Evolutionary conservation across 2,888 invertebrate genomes (phyloP).

Genomic region (Celastrina argiolus): DNA sequence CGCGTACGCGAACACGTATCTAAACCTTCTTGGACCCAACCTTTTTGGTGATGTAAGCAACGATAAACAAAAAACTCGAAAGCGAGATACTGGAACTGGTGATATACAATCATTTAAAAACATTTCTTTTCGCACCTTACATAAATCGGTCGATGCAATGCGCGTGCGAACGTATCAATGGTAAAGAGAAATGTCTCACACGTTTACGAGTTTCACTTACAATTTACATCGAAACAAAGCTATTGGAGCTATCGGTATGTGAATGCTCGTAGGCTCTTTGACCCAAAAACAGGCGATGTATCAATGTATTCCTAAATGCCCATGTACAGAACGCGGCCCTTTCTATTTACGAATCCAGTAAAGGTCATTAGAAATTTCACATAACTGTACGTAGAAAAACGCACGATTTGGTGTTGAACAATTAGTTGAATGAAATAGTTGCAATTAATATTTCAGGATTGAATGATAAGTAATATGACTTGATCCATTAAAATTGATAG

Average conservation of each 20-base stretch:
- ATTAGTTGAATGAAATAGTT: not conserved
- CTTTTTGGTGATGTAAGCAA: constrained; percentile 34
- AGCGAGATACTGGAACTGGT: not conserved
- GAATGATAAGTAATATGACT: not conserved
- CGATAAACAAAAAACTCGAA: not conserved
- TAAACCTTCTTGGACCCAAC: constrained; percentile 33
- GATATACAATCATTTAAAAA: not conserved
- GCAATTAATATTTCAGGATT: not conserved
- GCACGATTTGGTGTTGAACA: not conserved
- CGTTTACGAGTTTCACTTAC: constrained; percentile 46
- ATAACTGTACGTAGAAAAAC: too few relatives aligned
- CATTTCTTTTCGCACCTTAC: constrained; percentile 45
- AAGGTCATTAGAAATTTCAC: not conserved
- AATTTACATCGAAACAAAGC: constrained; percentile 42
- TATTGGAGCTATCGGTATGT: constrained; percentile 16
- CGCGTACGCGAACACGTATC: constrained; percentile 38
- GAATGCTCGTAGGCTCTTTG: constrained; percentile 15
- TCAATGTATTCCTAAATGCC: constrained; percentile 14
- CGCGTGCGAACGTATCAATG: constrained; percentile 42
- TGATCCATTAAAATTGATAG: constrained; percentile 21
- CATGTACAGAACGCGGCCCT: not conserved
- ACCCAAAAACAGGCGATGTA: not conserved
- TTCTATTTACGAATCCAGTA: not conserved
- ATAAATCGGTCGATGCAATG: constrained; percentile 34
- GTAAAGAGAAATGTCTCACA: constrained; percentile 44